Evolutionary conservation across 2,797 vertebrate species (phyloP), one percentile per base, ranked within the genome.

Genomic region (Spheniscus humboldti): DNA sequence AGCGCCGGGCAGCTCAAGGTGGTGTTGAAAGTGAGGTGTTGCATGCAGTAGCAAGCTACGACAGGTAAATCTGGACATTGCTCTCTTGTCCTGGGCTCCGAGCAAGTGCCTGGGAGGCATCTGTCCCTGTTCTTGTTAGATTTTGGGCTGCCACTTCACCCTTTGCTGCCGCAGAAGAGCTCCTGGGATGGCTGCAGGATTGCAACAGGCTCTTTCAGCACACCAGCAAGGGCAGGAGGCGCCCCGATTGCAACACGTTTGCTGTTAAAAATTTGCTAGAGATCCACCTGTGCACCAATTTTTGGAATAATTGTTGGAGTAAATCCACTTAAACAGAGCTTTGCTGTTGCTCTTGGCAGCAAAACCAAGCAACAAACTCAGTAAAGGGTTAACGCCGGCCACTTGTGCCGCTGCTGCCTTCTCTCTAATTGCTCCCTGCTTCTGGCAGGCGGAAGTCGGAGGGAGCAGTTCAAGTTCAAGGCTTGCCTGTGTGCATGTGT

Each of bases 401-500:
- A 69, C 72, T 56, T 2, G 4, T 30, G 63, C 76, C 3, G 66
- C 68, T 11, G 48, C 67, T 20, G 69, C 94, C 68, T 90, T 67
- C 48, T 59, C 80, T 68, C 60, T 43, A 4, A 8, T 24, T 11
- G 62, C 79, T 56, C 23, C 15, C 47, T 0, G 59, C 50, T 88
- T 71, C 88, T 82, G 88, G 72, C 91, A 78, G 76, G 92, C 88
- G 85, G 94, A 91, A 95, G 76, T 10, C 24, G 76, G 79, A 68
- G 33, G 63, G 8, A 19, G 71, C 91, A 20, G 76, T 31, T 78
- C 39, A 66, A 86, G 76, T 89, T 60, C 47, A n/a, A 75, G 62
- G 47, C 67, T 75, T 3, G 31, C 4, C 22, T 11, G 28, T 4
- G 18, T 59, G 55, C 75, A 7, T 37, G 75, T 60, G 25, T 6